Conservation (phyloP, 2,797 vertebrate genomes). For the Nothura maculosa region DNA sequence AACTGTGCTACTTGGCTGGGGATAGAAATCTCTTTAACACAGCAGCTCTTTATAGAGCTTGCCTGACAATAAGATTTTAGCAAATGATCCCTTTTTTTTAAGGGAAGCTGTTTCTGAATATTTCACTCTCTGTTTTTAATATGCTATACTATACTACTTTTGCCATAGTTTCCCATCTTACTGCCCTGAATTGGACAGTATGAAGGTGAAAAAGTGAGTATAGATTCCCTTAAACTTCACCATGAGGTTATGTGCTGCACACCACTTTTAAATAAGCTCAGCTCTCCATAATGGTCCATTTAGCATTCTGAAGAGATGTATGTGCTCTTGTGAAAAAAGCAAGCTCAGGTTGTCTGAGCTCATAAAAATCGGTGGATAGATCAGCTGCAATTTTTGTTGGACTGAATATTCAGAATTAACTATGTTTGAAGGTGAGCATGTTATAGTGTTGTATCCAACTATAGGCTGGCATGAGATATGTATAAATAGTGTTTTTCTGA, state of each 20-base stretch:
- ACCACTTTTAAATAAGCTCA: background rate
- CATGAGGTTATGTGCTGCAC: background rate
- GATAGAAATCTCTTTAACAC: background rate
- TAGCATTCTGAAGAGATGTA: background rate
- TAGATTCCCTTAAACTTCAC: background rate
- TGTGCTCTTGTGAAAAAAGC: background rate
- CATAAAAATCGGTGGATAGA: background rate
- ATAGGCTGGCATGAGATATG: background rate
- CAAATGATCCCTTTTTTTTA: background rate
- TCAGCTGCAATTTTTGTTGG: background rate
- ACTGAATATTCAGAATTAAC: background rate
- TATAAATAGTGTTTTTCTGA: background rate
- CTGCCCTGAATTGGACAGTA: background rate
- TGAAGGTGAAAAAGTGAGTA: background rate
- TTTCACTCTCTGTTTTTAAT: background rate
- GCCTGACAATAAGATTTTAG: background rate
- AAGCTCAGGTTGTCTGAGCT: background rate
- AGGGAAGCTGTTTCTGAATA: background rate
- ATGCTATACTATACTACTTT: background rate
- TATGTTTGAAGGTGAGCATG: background rate
- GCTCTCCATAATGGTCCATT: background rate
- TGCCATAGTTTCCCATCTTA: background rate
- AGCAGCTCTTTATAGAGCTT: background rate
- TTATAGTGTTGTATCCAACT: background rate
- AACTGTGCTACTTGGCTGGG: background rate